phyloP scores from a whole-genome alignment of 2,797 vertebrate species.

The Eleutherodactylus coqui region DNA sequence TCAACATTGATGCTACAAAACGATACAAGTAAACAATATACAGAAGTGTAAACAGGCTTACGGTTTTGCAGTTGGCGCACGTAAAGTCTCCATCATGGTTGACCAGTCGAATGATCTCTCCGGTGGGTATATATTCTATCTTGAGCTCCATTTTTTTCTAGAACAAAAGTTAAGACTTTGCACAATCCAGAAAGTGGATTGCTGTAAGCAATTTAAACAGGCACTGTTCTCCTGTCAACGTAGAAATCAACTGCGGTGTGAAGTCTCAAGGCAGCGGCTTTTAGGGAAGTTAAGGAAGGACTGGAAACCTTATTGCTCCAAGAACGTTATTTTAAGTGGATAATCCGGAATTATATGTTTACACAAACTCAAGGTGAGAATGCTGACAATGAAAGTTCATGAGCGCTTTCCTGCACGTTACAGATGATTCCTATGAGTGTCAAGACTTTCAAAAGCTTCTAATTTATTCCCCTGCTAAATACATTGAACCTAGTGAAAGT shows the following conservation, averaged over 20 bases:
- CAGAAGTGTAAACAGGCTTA: slow-evolving; percentile 66
- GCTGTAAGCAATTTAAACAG: neutral
- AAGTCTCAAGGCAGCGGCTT: neutral
- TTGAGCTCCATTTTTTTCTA: slow-evolving; percentile 72
- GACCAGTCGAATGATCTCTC: slow-evolving; percentile 76
- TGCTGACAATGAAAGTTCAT: slow-evolving; percentile 70
- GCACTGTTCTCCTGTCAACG: slow-evolving; percentile 34
- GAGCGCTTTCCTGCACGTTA: slow-evolving; percentile 64
- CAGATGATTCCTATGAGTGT: slow-evolving; percentile 61
- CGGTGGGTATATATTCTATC: slow-evolving; percentile 74
- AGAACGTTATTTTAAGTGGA: slow-evolving; percentile 65
- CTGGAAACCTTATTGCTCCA: slow-evolving; percentile 61
- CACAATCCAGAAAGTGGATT: slow-evolving; percentile 25
- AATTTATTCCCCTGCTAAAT: slow-evolving; percentile 71
- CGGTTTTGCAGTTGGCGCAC: slow-evolving; percentile 68
- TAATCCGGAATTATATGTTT: slow-evolving; percentile 70
- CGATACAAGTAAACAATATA: neutral
- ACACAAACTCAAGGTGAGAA: slow-evolving; percentile 66
- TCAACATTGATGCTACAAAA: neutral
- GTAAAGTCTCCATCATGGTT: slow-evolving; percentile 65
- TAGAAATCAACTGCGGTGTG: slow-evolving; percentile 25
- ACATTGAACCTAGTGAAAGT: slow-evolving; percentile 68
- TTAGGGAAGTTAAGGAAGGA: slow-evolving; percentile 55
- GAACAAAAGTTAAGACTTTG: neutral
- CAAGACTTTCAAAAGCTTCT: slow-evolving; percentile 66